Base-by-base conservation (phyloP, 2,113 vertebrate genomes). In the Cromileptes altivelis region DNA sequence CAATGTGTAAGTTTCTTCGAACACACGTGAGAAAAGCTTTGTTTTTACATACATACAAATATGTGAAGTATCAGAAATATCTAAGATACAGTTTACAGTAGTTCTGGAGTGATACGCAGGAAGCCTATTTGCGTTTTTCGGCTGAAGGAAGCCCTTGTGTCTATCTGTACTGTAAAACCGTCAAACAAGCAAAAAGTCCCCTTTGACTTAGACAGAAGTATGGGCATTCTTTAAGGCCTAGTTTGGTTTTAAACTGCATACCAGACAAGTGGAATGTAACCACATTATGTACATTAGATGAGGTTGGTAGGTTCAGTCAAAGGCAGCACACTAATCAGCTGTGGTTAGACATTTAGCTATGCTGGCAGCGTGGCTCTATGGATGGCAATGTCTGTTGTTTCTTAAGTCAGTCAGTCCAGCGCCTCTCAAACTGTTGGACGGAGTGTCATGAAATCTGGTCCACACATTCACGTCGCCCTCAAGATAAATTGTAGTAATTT, bases 51-150 rank as follows among this genome's bases (percentile, higher is more conserved):
- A 27, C n/a, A 8, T 2, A 25, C 18, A 57, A 30, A 77, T 33
- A 57, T 67, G 12, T 56, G 40, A 30, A 63, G 30, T 47, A 47
- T 15, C 27, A 78, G 64, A 78, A 33, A 58, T 50, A 25, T 42
- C 10, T 25, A 0, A 52, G 52, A 40, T 42, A 53, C 60, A 50
- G 37, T 37, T 11, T 49, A 15, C 10, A 30, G 11, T 3, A 52
- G 9, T 11, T 27, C 18, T 2, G 40, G 9, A 42, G 14, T 10
- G 9, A 25, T 14, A 19, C 9, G 10, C 14, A 63, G 9, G 27
- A 62, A 23, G 18, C 7, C 14, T 40, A 23, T 52, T 58, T 60
- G 19, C 21, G 14, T 4, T 42, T 68, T 37, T 6, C 13, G 9
- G 1, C 25, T 18, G 2, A 45, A 23, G 8, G 33, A 53, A 40